Conservation (phyloP, 1,140 invertebrate genomes). For the Babylonia areolata region DNA sequence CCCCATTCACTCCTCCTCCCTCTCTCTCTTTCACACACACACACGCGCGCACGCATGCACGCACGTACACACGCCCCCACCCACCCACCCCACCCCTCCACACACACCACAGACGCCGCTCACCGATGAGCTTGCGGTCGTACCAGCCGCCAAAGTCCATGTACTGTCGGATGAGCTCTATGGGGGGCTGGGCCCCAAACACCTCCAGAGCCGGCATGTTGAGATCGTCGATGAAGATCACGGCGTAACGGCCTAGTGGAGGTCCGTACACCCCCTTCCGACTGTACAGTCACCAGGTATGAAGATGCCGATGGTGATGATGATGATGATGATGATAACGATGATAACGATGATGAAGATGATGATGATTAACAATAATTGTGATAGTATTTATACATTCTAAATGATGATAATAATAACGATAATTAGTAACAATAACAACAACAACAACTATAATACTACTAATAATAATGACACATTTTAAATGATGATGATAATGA, state of each 20-base stretch:
- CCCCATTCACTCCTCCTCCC: too few species aligned
- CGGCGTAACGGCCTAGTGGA: slow-evolving; percentile 74
- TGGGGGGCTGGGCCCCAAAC: slow-evolving; percentile 75
- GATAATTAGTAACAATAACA: too few species aligned
- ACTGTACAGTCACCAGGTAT: slow-evolving; percentile 60
- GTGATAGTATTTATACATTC: too few species aligned
- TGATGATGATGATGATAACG: too few species aligned
- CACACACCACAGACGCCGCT: slow-evolving; percentile 34
- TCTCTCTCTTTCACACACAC: neutral
- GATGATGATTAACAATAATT: too few species aligned
- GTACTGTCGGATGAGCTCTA: slow-evolving; percentile 75
- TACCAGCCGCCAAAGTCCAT: slow-evolving; percentile 80
- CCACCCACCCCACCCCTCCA: neutral
- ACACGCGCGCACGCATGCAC: neutral
- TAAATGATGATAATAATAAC: too few species aligned
- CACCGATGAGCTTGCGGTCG: slow-evolving; percentile 83
- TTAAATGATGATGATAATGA: too few species aligned
- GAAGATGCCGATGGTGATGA: too few species aligned
- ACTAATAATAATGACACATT: too few species aligned
- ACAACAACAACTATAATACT: too few species aligned
- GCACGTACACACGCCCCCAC: neutral
- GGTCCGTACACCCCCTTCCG: slow-evolving; percentile 77
- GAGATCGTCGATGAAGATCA: slow-evolving; percentile 76
- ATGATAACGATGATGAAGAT: too few species aligned
- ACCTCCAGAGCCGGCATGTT: slow-evolving; percentile 77